phyloP scores from a whole-genome alignment of 1,140 invertebrate species.

The Idris sp. region DNA sequence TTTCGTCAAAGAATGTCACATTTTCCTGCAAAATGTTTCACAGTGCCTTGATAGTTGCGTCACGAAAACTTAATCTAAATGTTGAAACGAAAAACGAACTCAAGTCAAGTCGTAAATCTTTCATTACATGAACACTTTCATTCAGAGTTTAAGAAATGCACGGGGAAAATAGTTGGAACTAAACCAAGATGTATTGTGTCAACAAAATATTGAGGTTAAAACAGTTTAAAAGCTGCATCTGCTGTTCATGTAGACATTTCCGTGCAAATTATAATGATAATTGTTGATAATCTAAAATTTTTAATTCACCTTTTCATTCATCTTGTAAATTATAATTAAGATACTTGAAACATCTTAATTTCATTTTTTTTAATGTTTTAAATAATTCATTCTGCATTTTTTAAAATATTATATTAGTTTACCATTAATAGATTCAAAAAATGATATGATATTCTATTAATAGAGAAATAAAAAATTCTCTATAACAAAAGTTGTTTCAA shows the following conservation, averaged over 20 bases:
- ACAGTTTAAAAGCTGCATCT: conserved; percentile 15
- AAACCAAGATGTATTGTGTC: conserved; percentile 31
- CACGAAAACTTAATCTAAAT: conserved; percentile 16
- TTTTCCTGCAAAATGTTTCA: not conserved
- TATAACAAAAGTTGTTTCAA: too few species aligned
- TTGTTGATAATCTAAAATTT: too few species aligned
- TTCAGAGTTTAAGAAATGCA: conserved; percentile 42
- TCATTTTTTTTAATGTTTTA: too few species aligned
- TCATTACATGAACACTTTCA: conserved; percentile 38
- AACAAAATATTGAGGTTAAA: conserved; percentile 25
- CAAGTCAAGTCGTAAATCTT: conserved; percentile 37
- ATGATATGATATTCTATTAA: too few species aligned
- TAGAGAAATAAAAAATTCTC: too few species aligned
- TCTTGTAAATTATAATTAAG: too few species aligned
- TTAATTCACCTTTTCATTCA: too few species aligned
- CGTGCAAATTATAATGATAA: too few species aligned
- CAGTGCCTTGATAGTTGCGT: not conserved
- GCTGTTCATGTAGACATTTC: not conserved
- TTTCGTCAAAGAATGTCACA: conserved; percentile 1
- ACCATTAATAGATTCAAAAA: too few species aligned
- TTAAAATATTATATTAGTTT: too few species aligned
- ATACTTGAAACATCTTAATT: too few species aligned
- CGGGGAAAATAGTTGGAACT: conserved; percentile 35
- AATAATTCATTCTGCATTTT: too few species aligned
- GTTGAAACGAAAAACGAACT: conserved; percentile 23